Evolutionary conservation across 2,113 vertebrate genomes (phyloP), one percentile per base, ranked within the genome.

Genomic region (Cichladusa arquata): DNA sequence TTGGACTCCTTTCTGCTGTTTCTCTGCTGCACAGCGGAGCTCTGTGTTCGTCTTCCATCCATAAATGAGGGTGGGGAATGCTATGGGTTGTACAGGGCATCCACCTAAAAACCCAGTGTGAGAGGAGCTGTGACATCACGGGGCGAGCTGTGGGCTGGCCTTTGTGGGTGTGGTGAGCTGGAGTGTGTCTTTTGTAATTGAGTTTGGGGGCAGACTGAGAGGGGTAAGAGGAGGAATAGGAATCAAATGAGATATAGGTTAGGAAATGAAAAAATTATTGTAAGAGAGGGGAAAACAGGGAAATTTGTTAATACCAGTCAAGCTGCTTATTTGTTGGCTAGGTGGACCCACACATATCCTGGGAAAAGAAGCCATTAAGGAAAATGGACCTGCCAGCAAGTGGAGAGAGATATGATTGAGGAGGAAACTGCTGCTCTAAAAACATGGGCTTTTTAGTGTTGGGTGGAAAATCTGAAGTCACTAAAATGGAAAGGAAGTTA

Each of bases 391-490:
- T 57, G 28, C 84, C 64, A 66, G 47, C 47, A 42, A 28, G 50
- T 28, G 45, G 83, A 65, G 62, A 70, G 56, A 82, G 57, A 36
- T 10, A n/a, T 33, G 34, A 22, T 5, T 73, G 61, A 85, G 74
- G 56, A 78, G 38, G 65, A 90, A 66, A 25, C 29, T 36, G 54
- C 42, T 42, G 74, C 61, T 90, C 19, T 66, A 6, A 45, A 72
- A 86, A 33, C 19, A 57, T 70, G 65, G 34, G 25, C 78, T 93
- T 85, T 12, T 40, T 33, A 18, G 19, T 16, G 19, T 54, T 62
- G 61, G 14, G 65, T 84, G 88, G 90, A 94, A 87, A 95, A 62
- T 78, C 64, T 91, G 54, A 89, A 81, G 77, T 88, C 54, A 51
- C 58, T 84, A 13, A 61, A 82, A 48, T 28, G 47, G 60, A 74